These are phyloP conservation scores for Sebastes miniatus DNA, from an alignment of 2,797 vertebrate genomes.

Conservation along the genomic window DNA sequence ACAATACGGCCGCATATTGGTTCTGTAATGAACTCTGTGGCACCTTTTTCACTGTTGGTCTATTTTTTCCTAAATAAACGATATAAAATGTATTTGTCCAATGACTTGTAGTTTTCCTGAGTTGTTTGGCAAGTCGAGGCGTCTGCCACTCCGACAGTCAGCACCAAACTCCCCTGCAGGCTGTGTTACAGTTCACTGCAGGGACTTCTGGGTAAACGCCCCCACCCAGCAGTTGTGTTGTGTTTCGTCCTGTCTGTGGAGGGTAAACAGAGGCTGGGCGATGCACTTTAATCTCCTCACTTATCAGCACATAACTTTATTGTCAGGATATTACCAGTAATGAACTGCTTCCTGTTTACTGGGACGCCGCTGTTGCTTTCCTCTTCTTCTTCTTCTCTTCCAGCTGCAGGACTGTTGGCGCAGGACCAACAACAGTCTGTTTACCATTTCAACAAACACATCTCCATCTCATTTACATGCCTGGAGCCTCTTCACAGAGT, in stretches of 20 bases:
- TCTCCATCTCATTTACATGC: conserved; percentile 46
- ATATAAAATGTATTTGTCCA: not conserved
- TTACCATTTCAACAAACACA: conserved; percentile 29
- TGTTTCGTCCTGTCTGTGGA: conserved; percentile 12
- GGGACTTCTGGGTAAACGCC: not conserved
- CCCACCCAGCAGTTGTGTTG: not conserved
- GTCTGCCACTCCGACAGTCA: too few relatives aligned
- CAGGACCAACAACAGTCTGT: conserved; percentile 12
- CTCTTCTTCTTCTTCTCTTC: conserved; percentile 15
- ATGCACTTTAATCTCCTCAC: conserved; percentile 26
- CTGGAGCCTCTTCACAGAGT: not conserved
- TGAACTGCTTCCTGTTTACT: conserved; percentile 76
- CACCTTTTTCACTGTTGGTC: not conserved
- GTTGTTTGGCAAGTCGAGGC: not conserved
- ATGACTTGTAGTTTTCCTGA: not conserved
- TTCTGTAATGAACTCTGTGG: not conserved
- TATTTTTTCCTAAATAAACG: not conserved
- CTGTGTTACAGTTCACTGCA: not conserved
- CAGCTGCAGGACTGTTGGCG: conserved; percentile 41
- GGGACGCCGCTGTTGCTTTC: not conserved
- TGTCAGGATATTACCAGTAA: conserved; percentile 65
- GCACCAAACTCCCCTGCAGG: not conserved
- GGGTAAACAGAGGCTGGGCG: conserved; percentile 25
- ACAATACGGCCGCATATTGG: not conserved
- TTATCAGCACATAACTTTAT: conserved; percentile 51